Evolutionary conservation across 1,140 invertebrate species (phyloP).

Genomic region (Achroia grisella): DNA sequence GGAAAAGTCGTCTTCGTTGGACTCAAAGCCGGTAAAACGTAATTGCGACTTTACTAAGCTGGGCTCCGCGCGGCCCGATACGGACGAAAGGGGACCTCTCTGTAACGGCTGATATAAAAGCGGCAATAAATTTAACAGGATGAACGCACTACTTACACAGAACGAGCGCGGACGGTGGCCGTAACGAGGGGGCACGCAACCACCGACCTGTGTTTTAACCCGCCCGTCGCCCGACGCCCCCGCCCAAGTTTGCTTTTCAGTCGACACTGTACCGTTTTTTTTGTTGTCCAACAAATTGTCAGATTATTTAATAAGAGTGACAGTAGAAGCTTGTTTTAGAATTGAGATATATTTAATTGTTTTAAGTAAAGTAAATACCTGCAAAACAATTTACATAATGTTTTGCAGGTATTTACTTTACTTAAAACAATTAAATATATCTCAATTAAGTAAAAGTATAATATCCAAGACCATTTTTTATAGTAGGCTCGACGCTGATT

Average conservation of each 20-base stretch:
- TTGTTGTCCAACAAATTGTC: conserved; percentile 7
- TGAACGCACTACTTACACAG: conserved; percentile 69
- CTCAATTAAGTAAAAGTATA: too few species aligned
- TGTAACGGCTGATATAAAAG: conserved; percentile 71
- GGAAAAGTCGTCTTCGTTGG: conserved; percentile 64
- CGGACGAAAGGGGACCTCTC: conserved; percentile 63
- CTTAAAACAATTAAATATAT: too few species aligned
- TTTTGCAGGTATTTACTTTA: too few species aligned
- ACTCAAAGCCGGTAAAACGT: conserved; percentile 70
- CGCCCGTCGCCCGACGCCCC: conserved; percentile 11
- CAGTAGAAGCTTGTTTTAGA: too few species aligned
- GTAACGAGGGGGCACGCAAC: conserved; percentile 58
- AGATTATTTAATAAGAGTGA: conserved; percentile 2
- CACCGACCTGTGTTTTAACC: conserved; percentile 32
- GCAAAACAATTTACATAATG: too few species aligned
- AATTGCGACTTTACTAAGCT: conserved; percentile 72
- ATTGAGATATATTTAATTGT: too few species aligned
- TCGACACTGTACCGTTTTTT: conserved; percentile 2
- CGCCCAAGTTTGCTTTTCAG: conserved; percentile 8
- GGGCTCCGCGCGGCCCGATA: conserved; percentile 64
- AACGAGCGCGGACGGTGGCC: conserved; percentile 47
- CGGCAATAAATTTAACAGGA: conserved; percentile 72
- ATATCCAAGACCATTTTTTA: too few species aligned
- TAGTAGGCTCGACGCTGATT: too few species aligned
- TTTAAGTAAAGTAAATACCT: too few species aligned